Conservation (phyloP, 2,113 vertebrate genomes). For the Myanophis thanlyinensis region DNA sequence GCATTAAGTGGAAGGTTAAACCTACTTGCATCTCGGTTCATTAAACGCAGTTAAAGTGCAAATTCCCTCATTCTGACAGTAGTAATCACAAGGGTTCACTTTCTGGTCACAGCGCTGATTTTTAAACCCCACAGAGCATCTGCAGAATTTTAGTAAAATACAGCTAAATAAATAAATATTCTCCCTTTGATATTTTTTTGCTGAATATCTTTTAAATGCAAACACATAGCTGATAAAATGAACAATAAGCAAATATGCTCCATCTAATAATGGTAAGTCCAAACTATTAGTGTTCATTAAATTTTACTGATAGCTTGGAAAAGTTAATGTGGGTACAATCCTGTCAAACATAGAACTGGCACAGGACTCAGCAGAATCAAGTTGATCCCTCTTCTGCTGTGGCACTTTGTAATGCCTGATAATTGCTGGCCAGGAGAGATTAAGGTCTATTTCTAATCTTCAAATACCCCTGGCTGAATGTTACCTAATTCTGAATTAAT, state of each 20-base stretch:
- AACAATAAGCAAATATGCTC: constrained; percentile 19
- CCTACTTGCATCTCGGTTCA: constrained; percentile 99
- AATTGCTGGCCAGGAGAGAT: background rate
- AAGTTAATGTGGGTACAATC: background rate
- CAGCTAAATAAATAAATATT: constrained; percentile 79
- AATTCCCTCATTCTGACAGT: constrained; percentile 99
- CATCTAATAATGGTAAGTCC: constrained; percentile 1
- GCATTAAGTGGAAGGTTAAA: constrained; percentile 86
- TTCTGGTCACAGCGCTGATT: constrained; percentile 99
- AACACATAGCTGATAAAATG: constrained; percentile 57
- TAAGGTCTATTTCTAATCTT: background rate
- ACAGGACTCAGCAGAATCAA: background rate
- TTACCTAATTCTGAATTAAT: background rate
- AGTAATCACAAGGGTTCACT: constrained; percentile 99
- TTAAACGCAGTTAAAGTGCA: constrained; percentile 99
- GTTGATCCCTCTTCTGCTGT: background rate
- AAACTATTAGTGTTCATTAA: constrained; percentile 3
- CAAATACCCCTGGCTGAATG: background rate
- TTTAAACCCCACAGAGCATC: constrained; percentile 99
- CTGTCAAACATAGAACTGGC: background rate
- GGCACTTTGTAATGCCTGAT: background rate
- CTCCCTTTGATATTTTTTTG: constrained; percentile 61
- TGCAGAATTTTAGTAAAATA: constrained; percentile 96
- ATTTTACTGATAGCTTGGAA: background rate
- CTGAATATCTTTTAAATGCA: constrained; percentile 63